Evolutionary conservation across 1,140 invertebrate species (phyloP).

Genomic region (Hyposmocoma kahamanoa): DNA sequence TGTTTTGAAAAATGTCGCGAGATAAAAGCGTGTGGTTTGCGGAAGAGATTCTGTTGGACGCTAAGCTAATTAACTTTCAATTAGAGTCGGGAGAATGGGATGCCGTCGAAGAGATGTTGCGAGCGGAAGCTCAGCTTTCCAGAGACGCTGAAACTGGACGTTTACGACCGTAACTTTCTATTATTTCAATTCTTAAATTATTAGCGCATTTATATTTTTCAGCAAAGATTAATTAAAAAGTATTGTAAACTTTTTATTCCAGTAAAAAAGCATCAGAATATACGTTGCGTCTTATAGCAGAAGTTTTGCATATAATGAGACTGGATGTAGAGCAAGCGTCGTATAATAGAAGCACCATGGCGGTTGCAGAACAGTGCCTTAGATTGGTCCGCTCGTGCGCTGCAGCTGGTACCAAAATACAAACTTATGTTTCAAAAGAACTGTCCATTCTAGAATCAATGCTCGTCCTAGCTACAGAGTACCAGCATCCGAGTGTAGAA

Average conservation of each 20-base stretch:
- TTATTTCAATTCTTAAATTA: not conserved
- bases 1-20: constrained; percentile 70
- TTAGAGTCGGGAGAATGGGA: constrained; percentile 69
- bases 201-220: not conserved
- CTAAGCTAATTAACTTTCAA: constrained; percentile 69
- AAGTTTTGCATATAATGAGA: constrained; percentile 69
- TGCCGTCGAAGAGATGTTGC: constrained; percentile 68
- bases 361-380: constrained; percentile 67
- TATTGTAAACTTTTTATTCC: constrained; percentile 17
- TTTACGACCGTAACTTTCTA: constrained; percentile 57
- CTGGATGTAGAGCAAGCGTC: constrained; percentile 66
- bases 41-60: constrained; percentile 69
- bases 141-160: constrained; percentile 68
- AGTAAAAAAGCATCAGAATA: constrained; percentile 73
- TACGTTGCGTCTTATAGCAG: constrained; percentile 66
- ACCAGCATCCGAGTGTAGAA: constrained; percentile 63
- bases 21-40: constrained; percentile 73
- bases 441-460: constrained; percentile 68
- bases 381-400: constrained; percentile 66
- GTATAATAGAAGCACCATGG: constrained; percentile 63
- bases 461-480: constrained; percentile 67
- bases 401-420: constrained; percentile 70
- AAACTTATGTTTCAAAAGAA: constrained; percentile 72
- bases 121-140: constrained; percentile 67
- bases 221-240: not conserved